phyloP scores from a whole-genome alignment of 1,140 invertebrate genomes.

The Wiebesia pumilae region DNA sequence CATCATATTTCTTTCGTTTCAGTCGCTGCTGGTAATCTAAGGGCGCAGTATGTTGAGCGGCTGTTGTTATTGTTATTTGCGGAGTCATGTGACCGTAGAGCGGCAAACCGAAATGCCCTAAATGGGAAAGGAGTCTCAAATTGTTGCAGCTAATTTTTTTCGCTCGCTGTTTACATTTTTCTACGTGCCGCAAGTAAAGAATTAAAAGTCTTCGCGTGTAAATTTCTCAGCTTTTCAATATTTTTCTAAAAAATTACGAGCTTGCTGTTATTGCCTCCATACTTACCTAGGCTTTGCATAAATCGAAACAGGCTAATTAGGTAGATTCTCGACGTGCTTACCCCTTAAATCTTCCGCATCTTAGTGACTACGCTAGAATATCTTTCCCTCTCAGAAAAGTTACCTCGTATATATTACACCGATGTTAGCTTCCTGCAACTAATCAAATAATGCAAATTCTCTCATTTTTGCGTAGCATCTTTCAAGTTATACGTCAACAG shows the following conservation, averaged over 20 bases:
- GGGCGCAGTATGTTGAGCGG: background rate
- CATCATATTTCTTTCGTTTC: too few species aligned
- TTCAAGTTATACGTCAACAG: too few species aligned
- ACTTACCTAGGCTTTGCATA: background rate
- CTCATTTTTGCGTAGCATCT: too few species aligned
- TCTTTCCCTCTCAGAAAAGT: too few species aligned
- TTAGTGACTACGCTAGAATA: background rate
- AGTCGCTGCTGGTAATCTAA: background rate
- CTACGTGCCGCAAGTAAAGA: background rate
- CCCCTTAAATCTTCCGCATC: background rate
- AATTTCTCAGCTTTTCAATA: background rate
- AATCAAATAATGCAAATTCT: too few species aligned
- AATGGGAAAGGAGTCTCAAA: background rate
- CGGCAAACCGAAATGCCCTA: too few species aligned
- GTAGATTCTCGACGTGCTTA: background rate
- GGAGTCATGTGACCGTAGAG: too few species aligned
- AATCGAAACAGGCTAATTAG: background rate
- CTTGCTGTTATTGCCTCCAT: background rate
- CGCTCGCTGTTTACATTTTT: too few species aligned
- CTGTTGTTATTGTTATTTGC: background rate
- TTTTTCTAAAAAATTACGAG: background rate
- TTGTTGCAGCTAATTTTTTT: background rate
- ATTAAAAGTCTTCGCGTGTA: background rate
- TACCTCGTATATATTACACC: too few species aligned
- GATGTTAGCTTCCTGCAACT: too few species aligned